These are phyloP conservation scores for Artibeus lituratus DNA, from an alignment of 2,797 vertebrate genomes.

Conservation along the genomic window DNA sequence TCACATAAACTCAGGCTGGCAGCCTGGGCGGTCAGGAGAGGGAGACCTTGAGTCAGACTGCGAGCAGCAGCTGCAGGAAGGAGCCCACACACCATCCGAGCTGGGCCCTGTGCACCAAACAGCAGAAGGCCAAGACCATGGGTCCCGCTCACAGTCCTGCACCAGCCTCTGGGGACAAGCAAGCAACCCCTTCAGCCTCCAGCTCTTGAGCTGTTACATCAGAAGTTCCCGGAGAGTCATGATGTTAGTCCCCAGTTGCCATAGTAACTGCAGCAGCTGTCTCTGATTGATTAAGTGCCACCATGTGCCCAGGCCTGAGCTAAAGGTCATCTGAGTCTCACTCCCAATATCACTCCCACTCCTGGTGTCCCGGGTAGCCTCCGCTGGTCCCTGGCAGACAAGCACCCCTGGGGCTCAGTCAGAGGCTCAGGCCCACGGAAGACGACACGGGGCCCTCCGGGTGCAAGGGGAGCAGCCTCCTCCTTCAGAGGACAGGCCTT, in stretches of 20 bases:
- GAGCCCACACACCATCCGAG: rapidly evolving
- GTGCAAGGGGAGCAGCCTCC: background rate
- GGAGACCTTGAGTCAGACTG: background rate
- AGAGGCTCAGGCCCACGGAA: background rate
- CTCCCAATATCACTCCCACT: background rate
- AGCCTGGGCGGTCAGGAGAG: background rate
- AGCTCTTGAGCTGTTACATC: background rate
- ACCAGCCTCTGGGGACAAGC: rapidly evolving
- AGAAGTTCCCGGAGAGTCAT: background rate
- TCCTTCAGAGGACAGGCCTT: background rate
- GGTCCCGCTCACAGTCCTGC: background rate
- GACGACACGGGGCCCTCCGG: rapidly evolving
- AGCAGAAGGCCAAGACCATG: rapidly evolving
- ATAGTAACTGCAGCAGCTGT: background rate
- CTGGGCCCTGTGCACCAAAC: background rate
- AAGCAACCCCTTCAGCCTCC: background rate
- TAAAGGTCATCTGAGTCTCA: background rate
- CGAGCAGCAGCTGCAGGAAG: background rate
- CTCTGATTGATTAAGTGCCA: background rate
- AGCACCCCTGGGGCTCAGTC: background rate
- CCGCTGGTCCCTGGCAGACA: background rate
- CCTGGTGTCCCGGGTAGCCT: background rate
- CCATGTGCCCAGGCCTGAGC: background rate
- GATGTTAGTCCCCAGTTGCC: background rate
- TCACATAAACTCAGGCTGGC: background rate